These are phyloP conservation scores for Thymelicus sylvestris DNA, from an alignment of 2,888 invertebrate genomes.

Conservation along the genomic window DNA sequence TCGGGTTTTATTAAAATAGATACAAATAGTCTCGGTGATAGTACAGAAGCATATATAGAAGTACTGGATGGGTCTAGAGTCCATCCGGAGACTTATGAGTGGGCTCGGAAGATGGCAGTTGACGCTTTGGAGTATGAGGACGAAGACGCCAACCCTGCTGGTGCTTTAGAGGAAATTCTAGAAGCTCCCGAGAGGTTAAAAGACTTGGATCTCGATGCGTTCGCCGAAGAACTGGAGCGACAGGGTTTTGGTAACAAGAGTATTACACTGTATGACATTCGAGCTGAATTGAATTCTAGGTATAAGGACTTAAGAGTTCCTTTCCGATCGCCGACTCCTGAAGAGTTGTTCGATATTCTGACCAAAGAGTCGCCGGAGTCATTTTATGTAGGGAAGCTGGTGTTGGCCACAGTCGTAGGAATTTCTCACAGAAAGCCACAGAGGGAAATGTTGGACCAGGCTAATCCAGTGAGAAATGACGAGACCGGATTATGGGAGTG, in stretches of 20 bases:
- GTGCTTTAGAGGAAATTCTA: slow-evolving; percentile 98
- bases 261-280: slow-evolving; percentile 98
- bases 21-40: slow-evolving; percentile 96
- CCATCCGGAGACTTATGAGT: slow-evolving; percentile 99
- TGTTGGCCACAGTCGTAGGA: slow-evolving; percentile 91
- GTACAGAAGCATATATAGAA: slow-evolving; percentile 97
- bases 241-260: slow-evolving; percentile 95
- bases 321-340: slow-evolving; percentile 91
- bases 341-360: slow-evolving; percentile 96
- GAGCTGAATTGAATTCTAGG: slow-evolving; percentile 96
- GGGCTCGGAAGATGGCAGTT: slow-evolving; percentile 99
- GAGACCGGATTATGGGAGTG: slow-evolving; percentile 98
- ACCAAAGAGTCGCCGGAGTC: slow-evolving; percentile 98
- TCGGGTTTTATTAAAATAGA: slow-evolving; percentile 99
- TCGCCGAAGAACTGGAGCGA: slow-evolving; percentile 97
- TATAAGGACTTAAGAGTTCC: slow-evolving; percentile 95
- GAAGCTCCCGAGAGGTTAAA: slow-evolving; percentile 97
- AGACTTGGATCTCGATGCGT: slow-evolving; percentile 98
- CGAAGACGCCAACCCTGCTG: slow-evolving; percentile 97
- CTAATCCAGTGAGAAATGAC: slow-evolving; percentile 97
- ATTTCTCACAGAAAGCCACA: slow-evolving; percentile 95
- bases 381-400: slow-evolving; percentile 95
- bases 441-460: slow-evolving; percentile 96
- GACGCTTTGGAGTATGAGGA: slow-evolving; percentile 99
- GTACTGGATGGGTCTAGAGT: slow-evolving; percentile 98